Evolutionary conservation across 2,797 vertebrate species (phyloP).

Genomic region (Loris lydekkerianus): DNA sequence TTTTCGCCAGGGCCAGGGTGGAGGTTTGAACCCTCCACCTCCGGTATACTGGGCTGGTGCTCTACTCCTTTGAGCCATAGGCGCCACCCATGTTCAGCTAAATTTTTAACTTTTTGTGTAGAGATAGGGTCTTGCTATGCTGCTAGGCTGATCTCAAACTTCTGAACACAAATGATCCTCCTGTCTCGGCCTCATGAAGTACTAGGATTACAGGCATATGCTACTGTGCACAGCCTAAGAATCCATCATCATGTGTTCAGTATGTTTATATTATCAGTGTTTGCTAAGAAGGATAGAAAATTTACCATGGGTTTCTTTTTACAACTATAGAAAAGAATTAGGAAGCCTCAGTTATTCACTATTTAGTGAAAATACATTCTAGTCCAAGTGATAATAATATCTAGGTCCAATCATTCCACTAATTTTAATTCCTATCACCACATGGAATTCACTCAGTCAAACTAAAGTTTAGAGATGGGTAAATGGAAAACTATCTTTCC

Average conservation of each 20-base stretch:
- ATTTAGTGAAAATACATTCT: not conserved
- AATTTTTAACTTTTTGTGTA: not conserved
- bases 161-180: not conserved
- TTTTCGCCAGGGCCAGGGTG: too few species aligned
- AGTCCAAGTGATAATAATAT: not conserved
- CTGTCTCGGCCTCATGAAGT: not conserved
- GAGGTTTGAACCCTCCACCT: too few species aligned
- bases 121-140: not conserved
- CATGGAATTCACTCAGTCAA: constrained; percentile 45
- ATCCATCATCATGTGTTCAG: not conserved
- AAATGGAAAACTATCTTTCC: not conserved
- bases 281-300: not conserved
- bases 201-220: not conserved
- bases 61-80: too few species aligned
- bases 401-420: not conserved
- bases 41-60: too few species aligned
- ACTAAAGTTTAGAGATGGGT: constrained; percentile 31
- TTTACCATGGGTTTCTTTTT: constrained; percentile 7
- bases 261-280: not conserved
- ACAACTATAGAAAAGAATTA: not conserved
- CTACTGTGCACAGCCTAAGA: not conserved
- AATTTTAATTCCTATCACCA: not conserved
- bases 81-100: not conserved
- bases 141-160: not conserved
- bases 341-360: not conserved